Conservation (phyloP, 2,888 invertebrate species). For the Acheta domesticus region DNA sequence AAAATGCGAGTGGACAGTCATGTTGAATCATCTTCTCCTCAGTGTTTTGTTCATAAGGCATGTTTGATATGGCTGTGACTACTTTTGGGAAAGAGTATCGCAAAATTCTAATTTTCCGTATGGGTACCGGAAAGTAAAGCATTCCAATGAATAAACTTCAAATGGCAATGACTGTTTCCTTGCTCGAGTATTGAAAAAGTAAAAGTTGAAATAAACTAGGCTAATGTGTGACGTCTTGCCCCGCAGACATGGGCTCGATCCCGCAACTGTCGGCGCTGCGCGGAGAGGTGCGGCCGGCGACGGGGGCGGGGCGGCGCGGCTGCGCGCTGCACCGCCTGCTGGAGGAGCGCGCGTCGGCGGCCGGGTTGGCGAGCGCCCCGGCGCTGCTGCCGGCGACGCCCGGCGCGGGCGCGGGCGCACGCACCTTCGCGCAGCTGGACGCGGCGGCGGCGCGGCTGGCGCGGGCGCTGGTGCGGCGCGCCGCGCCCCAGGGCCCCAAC, state of each 20-base stretch:
- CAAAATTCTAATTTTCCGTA: no score
- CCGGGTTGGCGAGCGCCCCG: background rate
- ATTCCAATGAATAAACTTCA: no score
- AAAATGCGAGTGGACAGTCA: no score
- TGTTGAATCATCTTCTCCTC: no score
- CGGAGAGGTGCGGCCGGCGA: slow-evolving; percentile 34
- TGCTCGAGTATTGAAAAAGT: no score
- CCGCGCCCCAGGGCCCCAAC: slow-evolving; percentile 49
- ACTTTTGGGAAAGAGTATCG: no score
- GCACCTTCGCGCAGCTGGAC: slow-evolving; percentile 56
- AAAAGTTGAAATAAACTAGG: no score
- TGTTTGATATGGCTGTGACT: no score
- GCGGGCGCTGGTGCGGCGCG: slow-evolving; percentile 52
- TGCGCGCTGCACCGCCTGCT: slow-evolving; percentile 54
- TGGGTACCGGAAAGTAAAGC: no score
- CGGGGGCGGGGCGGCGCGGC: slow-evolving; percentile 27
- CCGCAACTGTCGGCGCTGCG: slow-evolving; percentile 66
- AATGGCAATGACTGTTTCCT: no score
- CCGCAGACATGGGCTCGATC: slow-evolving; percentile 64
- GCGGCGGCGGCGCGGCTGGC: slow-evolving; percentile 58
- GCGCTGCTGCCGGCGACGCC: slow-evolving; percentile 20
- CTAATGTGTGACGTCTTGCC: background rate
- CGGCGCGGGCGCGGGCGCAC: slow-evolving; percentile 19
- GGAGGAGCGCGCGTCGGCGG: slow-evolving; percentile 43
- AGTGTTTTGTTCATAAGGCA: no score